Evolutionary conservation across 2,113 vertebrate species (phyloP), one percentile per base, ranked within the genome.

Genomic region (Nematolebias whitei): DNA sequence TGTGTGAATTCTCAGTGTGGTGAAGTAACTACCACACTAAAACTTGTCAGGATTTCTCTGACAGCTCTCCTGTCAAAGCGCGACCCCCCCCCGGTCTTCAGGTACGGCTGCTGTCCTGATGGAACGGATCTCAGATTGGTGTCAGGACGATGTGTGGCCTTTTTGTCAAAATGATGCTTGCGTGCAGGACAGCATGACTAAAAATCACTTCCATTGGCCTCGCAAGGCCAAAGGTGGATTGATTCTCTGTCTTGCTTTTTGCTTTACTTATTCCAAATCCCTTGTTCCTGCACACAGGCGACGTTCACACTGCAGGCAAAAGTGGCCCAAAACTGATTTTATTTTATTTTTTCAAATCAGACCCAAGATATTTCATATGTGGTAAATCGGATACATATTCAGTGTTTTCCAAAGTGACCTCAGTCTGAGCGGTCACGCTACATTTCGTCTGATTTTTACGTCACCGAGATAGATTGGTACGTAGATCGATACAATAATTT

Each of bases 131-230:
- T 63, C 4, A 53, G 51, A 22, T 54, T 1, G 3, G 64, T 77
- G 84, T 84, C 76, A 85, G 62, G 73, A 53, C 71, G 44, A 78
- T 80, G 70, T 78, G 63, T 26, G n/a, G 22, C 74, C 63, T 85
- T 81, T 88, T 75, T 83, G 74, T 85, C 84, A 83, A 76, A 79
- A 51, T 85, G 78, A 85, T 18, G 19, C 50, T 39, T 9, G 35
- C 69, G 77, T 77, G 62, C 78, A 66, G 35, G 81, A 69, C 79
- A 74, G 68, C 56, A 45, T 78, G 76, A 73, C 74, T 55, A 23
- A 14, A 71, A 74, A 71, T 71, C 65, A 23, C 56, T 67, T 63
- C 54, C 64, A 48, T 52, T 58, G 57, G 63, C 57, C 60, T 48
- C 63, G 51, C 7, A 12, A 53, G 62, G 40, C 56, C 40, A 66